These are phyloP conservation scores for Sitophilus oryzae DNA, from an alignment of 1,140 invertebrate genomes.

Conservation along the genomic window DNA sequence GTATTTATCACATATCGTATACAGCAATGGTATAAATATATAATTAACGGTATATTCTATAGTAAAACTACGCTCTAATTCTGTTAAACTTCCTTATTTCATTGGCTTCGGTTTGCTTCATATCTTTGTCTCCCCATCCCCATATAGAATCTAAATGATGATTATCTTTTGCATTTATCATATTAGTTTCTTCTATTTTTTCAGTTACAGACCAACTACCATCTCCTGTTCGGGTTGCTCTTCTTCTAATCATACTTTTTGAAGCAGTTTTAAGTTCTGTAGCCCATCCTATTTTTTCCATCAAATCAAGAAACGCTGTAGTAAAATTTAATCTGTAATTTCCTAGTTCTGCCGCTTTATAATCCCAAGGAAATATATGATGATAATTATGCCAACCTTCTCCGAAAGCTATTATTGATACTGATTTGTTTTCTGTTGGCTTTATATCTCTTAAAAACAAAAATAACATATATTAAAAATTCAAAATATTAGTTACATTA, in stretches of 20 bases:
- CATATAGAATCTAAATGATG: conserved; percentile 37
- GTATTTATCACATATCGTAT: too few relatives aligned
- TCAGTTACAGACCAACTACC: neutral
- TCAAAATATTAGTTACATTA: neutral
- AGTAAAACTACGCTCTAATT: too few relatives aligned
- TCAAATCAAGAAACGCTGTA: conserved; percentile 49
- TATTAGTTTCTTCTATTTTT: too few relatives aligned
- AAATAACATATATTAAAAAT: conserved; percentile 1
- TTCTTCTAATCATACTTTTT: conserved; percentile 49
- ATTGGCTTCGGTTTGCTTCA: conserved; percentile 35
- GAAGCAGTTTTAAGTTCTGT: conserved; percentile 57
- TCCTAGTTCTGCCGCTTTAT: conserved; percentile 59
- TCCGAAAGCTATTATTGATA: conserved; percentile 51
- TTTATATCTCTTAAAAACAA: conserved; percentile 43
- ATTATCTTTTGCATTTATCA: too few relatives aligned
- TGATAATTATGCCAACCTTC: conserved; percentile 77
- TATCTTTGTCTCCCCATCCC: conserved; percentile 53
- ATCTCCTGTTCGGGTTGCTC: conserved; percentile 28
- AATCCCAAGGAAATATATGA: conserved; percentile 72
- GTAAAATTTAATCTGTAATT: conserved; percentile 48
- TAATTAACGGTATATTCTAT: too few relatives aligned
- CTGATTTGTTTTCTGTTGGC: conserved; percentile 55
- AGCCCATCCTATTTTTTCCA: conserved; percentile 55
- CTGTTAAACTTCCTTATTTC: conserved; percentile 28
- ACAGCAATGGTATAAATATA: too few relatives aligned